phyloP scores from a whole-genome alignment of 1,140 invertebrate genomes.

The Formica selysi region DNA sequence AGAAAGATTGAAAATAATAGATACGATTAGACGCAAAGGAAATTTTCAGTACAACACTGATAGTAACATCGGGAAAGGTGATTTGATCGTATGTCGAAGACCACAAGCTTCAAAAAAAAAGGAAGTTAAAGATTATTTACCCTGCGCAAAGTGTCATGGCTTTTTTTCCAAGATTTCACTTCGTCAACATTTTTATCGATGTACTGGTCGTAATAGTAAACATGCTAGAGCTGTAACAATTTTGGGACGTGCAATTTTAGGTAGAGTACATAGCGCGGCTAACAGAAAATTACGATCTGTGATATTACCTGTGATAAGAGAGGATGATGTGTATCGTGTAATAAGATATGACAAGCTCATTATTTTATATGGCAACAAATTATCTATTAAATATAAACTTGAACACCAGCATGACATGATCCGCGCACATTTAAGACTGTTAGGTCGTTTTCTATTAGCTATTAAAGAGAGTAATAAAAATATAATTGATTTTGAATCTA shows the following conservation, averaged over 20 bases:
- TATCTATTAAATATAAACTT: conserved; percentile 14
- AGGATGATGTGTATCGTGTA: neutral
- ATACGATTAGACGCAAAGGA: conserved; percentile 6
- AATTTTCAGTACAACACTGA: conserved; percentile 21
- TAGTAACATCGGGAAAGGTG: neutral
- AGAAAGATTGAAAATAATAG: conserved; percentile 17
- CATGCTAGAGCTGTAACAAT: conserved; percentile 14
- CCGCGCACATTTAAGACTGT: neutral
- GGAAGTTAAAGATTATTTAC: conserved; percentile 2
- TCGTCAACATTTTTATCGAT: conserved; percentile 27
- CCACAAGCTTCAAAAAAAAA: conserved; percentile 12
- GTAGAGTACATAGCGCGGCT: neutral
- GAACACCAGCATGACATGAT: conserved; percentile 3
- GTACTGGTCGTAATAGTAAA: conserved; percentile 16
- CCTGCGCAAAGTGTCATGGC: conserved; percentile 6
- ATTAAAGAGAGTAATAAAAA: conserved; percentile 8
- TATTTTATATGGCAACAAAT: conserved; percentile 33
- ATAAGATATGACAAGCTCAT: conserved; percentile 18
- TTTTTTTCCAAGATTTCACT: conserved; percentile 9
- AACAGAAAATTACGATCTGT: conserved; percentile 22
- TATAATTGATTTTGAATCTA: conserved; percentile 17
- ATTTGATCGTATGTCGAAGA: conserved; percentile 30
- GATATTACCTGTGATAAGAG: neutral
- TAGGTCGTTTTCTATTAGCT: neutral
- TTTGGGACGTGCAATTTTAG: conserved; percentile 18